Base-by-base conservation (phyloP, 2,888 invertebrate species). In the Trisateles emortualis region DNA sequence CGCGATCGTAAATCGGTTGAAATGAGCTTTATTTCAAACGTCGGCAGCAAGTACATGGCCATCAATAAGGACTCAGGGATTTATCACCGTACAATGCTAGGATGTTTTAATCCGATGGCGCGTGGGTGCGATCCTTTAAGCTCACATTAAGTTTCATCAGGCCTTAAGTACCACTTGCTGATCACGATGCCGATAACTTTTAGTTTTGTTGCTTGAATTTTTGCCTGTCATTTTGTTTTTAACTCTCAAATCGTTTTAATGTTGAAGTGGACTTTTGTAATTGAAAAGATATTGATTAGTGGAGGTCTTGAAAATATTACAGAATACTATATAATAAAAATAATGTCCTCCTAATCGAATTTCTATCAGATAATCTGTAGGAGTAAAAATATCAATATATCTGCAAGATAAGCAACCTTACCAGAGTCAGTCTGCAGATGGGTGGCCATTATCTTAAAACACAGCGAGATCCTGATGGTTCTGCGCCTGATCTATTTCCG, bases 91-190 rank as follows among this genome's bases (percentile, higher is more conserved):
- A 55, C 65, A 64, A 57, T 60, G 62, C 72, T 73, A 66, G 69
- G 74, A 81, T 64, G 77, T 64, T 78, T 74, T 78, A 78, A 73
- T 76, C 72, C 72, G 69, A 64, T 58, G 66, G 49, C 54, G 69
- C 69, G 72, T 72, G 70, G 70, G 72, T 61, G 49, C 46, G 62
- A 59, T 42, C 54, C 63, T 59, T 66, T 68, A 71, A 72, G 64
- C 59, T 57, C 61, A 61, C 66, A 63, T 70, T 66, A 56, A 65
- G 63, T 59, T 66, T 57, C 52, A 63, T 57, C 59, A 60, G 58
- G 58, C 46, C 49, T 49, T 58, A 55, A 64, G 47, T 51, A 68
- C 58, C 51, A 47, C 47, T 43, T 54, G 45, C 45, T 30, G 49
- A 52, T 47, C 38, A 44, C 26, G 35, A 46, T 46, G 36, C 6